Conservation (phyloP, 1,140 invertebrate species). For the Pararge aegeria region DNA sequence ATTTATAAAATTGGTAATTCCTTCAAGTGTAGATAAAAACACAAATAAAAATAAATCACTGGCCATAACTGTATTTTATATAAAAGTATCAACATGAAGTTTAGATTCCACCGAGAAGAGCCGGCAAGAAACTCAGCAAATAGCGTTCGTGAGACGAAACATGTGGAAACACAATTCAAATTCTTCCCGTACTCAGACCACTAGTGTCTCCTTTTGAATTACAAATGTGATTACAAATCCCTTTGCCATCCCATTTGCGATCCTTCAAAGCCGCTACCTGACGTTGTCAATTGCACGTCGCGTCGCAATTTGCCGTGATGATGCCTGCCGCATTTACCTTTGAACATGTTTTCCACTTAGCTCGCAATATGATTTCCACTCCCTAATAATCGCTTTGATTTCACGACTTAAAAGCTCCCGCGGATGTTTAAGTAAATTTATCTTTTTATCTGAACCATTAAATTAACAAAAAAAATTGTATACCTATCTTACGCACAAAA, state of each 20-base stretch:
- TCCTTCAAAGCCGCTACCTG: neutral
- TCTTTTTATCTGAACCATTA: too few species aligned
- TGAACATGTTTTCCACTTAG: neutral
- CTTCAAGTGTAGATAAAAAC: too few species aligned
- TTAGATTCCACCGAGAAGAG: too few species aligned
- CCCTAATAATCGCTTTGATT: neutral
- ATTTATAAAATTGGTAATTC: too few species aligned
- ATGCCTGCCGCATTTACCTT: neutral
- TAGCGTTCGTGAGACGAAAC: neutral
- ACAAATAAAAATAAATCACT: too few species aligned
- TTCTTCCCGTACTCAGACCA: neutral
- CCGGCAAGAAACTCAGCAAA: too few species aligned
- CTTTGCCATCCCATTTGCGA: slow-evolving; percentile 1
- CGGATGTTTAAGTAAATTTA: too few species aligned
- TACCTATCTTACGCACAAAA: too few species aligned
- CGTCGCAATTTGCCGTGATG: neutral
- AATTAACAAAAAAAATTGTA: too few species aligned
- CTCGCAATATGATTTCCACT: neutral
- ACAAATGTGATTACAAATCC: slow-evolving; percentile 3
- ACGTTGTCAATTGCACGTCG: slow-evolving; percentile 1
- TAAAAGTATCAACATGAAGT: too few species aligned
- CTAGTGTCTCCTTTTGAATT: neutral
- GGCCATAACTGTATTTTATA: too few species aligned
- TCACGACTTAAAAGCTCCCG: neutral
- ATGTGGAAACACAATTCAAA: neutral